phyloP scores from a whole-genome alignment of 2,113 vertebrate species.

The Brienomyrus brachyistius region DNA sequence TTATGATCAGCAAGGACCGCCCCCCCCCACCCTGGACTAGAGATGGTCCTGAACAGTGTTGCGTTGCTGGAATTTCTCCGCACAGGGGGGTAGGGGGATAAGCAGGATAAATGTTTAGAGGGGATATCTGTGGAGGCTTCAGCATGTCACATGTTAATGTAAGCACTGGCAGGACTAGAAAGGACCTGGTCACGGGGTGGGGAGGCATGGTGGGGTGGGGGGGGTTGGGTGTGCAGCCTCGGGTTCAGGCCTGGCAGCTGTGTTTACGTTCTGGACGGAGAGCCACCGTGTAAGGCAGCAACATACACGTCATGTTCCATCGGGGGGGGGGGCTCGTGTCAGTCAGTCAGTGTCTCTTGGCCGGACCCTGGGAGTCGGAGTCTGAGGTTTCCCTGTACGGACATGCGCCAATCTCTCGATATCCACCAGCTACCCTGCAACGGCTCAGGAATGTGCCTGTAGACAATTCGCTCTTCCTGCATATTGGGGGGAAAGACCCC shows the following conservation, averaged over 20 bases:
- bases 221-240: slow-evolving; percentile 56
- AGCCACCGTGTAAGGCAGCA: slow-evolving; percentile 59
- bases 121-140: slow-evolving; percentile 66
- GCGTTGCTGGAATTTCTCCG: slow-evolving; percentile 46
- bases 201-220: slow-evolving; percentile 59
- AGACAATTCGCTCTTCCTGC: too few species aligned
- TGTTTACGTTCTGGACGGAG: slow-evolving; percentile 76
- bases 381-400: not conserved
- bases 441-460: not conserved
- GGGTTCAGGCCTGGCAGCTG: slow-evolving; percentile 68
- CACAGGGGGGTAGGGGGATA: slow-evolving; percentile 16
- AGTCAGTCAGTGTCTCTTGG: not conserved
- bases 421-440: not conserved
- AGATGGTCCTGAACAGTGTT: slow-evolving; percentile 33
- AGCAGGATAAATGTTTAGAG: slow-evolving; percentile 57
- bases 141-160: slow-evolving; percentile 64
- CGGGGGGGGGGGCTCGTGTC: not conserved
- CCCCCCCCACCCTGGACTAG: slow-evolving; percentile 23
- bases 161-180: slow-evolving; percentile 70
- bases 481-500: not conserved
- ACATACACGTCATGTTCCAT: slow-evolving; percentile 45
- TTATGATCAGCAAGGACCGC: slow-evolving; percentile 22
- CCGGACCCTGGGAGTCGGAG: not conserved
- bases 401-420: not conserved
- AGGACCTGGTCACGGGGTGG: slow-evolving; percentile 63